phyloP scores from a whole-genome alignment of 2,797 vertebrate genomes.

The Furcifer pardalis region DNA sequence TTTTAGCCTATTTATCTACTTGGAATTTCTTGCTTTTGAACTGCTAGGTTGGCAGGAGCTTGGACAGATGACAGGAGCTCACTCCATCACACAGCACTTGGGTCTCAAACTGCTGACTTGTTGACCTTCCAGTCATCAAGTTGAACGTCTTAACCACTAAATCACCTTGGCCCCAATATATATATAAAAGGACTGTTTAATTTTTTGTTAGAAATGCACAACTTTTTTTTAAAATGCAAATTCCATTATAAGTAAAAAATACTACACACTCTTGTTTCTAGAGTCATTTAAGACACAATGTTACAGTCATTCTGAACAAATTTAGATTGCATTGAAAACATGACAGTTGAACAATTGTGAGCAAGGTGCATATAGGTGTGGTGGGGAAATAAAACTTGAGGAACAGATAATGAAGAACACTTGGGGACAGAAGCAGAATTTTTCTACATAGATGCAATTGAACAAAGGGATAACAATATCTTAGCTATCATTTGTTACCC shows the following conservation, averaged over 20 bases:
- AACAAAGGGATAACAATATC: slow-evolving; percentile 16
- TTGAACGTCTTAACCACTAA: too few relatives aligned
- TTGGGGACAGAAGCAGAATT: slow-evolving; percentile 18
- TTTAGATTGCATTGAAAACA: not conserved
- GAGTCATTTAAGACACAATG: not conserved
- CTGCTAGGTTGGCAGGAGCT: too few relatives aligned
- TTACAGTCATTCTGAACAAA: not conserved
- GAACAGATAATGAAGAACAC: not conserved
- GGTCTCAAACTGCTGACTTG: too few relatives aligned
- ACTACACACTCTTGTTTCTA: not conserved
- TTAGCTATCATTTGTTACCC: slow-evolving; percentile 27
- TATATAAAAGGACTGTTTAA: not conserved
- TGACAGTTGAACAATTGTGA: not conserved
- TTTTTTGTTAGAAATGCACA: not conserved
- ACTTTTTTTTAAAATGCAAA: not conserved
- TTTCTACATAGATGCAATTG: not conserved
- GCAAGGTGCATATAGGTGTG: not conserved
- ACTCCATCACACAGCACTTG: too few relatives aligned
- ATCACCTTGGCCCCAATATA: too few relatives aligned
- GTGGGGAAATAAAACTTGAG: not conserved
- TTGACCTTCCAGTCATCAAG: too few relatives aligned
- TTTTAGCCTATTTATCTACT: too few relatives aligned
- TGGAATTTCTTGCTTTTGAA: too few relatives aligned
- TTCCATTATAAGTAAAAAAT: not conserved
- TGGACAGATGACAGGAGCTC: too few relatives aligned